phyloP scores from a whole-genome alignment of 2,797 vertebrate genomes.

The Botia almorhae region DNA sequence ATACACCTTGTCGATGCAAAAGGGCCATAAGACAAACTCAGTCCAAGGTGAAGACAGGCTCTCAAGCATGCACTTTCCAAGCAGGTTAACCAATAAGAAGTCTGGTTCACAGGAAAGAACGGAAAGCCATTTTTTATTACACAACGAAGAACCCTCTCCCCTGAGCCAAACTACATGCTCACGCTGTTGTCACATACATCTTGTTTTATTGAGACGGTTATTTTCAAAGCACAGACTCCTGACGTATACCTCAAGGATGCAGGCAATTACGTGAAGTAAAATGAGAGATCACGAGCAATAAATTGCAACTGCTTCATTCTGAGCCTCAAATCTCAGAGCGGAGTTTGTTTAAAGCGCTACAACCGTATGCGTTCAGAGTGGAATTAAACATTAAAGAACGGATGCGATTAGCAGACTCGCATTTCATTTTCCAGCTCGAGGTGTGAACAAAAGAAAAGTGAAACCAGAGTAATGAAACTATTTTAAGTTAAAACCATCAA shows the following conservation, averaged over 20 bases:
- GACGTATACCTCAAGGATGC: slow-evolving; percentile 41
- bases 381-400: slow-evolving; percentile 39
- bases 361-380: slow-evolving; percentile 24
- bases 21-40: background rate
- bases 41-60: slow-evolving; percentile 14
- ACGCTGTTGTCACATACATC: slow-evolving; percentile 53
- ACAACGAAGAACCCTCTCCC: slow-evolving; percentile 51
- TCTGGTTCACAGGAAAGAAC: slow-evolving; percentile 35
- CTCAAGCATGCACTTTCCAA: slow-evolving; percentile 30
- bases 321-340: slow-evolving; percentile 28
- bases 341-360: slow-evolving; percentile 39
- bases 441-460: slow-evolving; percentile 23
- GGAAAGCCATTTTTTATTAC: slow-evolving; percentile 56
- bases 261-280: slow-evolving; percentile 53
- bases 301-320: slow-evolving; percentile 32
- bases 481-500: background rate
- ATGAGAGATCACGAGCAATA: slow-evolving; percentile 54
- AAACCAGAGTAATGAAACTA: slow-evolving; percentile 15
- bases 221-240: slow-evolving; percentile 31
- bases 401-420: slow-evolving; percentile 30
- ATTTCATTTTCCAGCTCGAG: slow-evolving; percentile 11
- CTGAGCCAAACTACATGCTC: slow-evolving; percentile 53
- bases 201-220: slow-evolving; percentile 52
- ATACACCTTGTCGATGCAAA: background rate
- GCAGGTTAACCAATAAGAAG: slow-evolving; percentile 9